These are phyloP conservation scores for Archilochus colubris DNA, from an alignment of 2,113 vertebrate species.

Conservation along the genomic window DNA sequence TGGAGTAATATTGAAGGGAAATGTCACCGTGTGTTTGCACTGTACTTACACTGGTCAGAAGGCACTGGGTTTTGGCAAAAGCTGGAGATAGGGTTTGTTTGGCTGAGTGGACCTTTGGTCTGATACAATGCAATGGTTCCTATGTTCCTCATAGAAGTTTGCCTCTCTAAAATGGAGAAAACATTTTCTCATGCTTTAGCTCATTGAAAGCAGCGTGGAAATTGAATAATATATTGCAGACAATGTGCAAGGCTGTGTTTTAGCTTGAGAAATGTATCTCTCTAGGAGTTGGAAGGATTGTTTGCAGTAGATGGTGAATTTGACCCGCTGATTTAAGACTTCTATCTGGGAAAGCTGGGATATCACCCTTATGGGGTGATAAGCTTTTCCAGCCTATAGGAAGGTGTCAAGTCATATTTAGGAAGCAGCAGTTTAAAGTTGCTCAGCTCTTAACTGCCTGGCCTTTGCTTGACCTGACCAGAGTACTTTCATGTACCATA, in stretches of 20 bases:
- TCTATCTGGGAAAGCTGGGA: background rate
- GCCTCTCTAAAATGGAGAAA: background rate
- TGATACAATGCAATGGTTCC: background rate
- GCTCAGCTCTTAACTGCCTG: background rate
- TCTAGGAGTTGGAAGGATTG: background rate
- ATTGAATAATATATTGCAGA: background rate
- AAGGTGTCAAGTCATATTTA: background rate
- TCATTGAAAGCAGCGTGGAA: background rate
- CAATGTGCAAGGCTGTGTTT: background rate
- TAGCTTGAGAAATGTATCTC: background rate
- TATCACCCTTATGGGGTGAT: background rate
- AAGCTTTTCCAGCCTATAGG: background rate
- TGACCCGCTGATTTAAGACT: background rate
- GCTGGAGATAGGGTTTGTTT: background rate
- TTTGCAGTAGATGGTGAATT: background rate
- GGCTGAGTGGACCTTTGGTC: background rate
- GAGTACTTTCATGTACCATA: background rate
- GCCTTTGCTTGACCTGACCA: background rate
- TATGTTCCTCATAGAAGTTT: background rate
- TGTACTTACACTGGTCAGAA: rapidly evolving
- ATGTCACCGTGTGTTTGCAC: background rate
- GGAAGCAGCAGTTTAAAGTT: background rate
- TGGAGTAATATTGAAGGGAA: background rate
- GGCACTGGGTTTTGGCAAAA: background rate
- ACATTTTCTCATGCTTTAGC: background rate